Percentiles rank a stretch among this genome's conserved stretches.
These are phyloP conservation scores for Aptenodytes forsteri DNA, from an alignment of 2,113 vertebrate species.

Conservation along the genomic window DNA sequence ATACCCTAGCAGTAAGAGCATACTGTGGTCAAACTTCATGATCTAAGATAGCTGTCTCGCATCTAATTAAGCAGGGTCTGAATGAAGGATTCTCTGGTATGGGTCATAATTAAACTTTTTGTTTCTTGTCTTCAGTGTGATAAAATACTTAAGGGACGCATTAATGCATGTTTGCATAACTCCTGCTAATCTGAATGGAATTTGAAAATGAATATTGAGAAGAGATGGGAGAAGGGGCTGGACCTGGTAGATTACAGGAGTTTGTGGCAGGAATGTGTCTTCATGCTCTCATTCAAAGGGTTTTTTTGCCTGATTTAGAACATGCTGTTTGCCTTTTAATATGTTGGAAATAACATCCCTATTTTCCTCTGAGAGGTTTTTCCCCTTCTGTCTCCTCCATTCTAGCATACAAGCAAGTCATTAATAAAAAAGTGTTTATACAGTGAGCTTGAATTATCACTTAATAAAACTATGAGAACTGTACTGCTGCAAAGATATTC, in stretches of 20 bases:
- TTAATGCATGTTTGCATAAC: neutral
- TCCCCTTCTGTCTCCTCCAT: neutral
- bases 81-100: neutral
- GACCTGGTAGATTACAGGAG: neutral
- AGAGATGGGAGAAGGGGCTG: neutral
- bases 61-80: slow-evolving; percentile 9
- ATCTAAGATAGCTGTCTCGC: slow-evolving; percentile 3
- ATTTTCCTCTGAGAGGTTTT: slow-evolving; percentile 9
- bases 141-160: slow-evolving; percentile 14
- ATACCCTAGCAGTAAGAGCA: neutral
- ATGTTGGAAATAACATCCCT: neutral
- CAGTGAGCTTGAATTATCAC: slow-evolving; percentile 2
- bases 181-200: neutral
- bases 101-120: slow-evolving; percentile 41
- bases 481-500: slow-evolving; percentile 2
- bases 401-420: neutral
- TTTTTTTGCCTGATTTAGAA: neutral
- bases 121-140: slow-evolving; percentile 4
- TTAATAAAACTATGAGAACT: slow-evolving; percentile 11
- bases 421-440: slow-evolving; percentile 32
- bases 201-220: neutral
- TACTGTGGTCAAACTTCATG: slow-evolving; percentile 6
- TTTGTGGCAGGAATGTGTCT: neutral
- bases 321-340: neutral
- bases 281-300: neutral